phyloP scores from a whole-genome alignment of 1,140 invertebrate species.

The Papilio aristodemus region DNA sequence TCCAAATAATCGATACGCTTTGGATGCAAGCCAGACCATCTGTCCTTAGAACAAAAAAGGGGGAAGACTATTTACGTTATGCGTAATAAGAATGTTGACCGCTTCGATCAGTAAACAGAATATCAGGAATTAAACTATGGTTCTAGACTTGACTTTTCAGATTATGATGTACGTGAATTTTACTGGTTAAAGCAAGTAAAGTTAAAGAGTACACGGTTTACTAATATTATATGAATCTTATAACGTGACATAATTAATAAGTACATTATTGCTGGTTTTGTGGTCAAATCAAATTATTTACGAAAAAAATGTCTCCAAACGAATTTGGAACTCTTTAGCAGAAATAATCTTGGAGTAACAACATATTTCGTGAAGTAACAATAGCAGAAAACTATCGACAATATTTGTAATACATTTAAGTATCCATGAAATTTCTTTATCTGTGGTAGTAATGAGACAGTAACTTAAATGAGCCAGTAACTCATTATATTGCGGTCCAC shows the following conservation, averaged over 20 bases:
- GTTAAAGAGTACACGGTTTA: too few species aligned
- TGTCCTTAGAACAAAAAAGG: slow-evolving; percentile 43
- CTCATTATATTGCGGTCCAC: slow-evolving; percentile 13
- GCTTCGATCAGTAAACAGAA: not conserved
- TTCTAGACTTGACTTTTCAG: not conserved
- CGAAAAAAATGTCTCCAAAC: too few species aligned
- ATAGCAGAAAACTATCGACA: too few species aligned
- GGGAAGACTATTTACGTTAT: slow-evolving; percentile 36
- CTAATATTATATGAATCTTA: too few species aligned
- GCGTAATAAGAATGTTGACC: slow-evolving; percentile 29
- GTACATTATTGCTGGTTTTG: too few species aligned
- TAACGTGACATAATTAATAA: too few species aligned
- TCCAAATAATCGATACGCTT: slow-evolving; percentile 68
- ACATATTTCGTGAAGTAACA: too few species aligned
- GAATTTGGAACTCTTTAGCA: too few species aligned
- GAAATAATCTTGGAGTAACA: too few species aligned
- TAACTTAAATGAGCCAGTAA: slow-evolving; percentile 25
- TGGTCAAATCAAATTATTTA: too few species aligned
- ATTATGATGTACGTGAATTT: too few species aligned
- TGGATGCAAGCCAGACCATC: slow-evolving; percentile 56
- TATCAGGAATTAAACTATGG: not conserved
- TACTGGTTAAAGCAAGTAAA: too few species aligned
- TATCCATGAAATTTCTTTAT: not conserved
- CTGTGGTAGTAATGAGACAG: not conserved
- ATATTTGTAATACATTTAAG: not conserved